Evolutionary conservation across 2,797 vertebrate genomes (phyloP).

Genomic region (Microtus californicus): DNA sequence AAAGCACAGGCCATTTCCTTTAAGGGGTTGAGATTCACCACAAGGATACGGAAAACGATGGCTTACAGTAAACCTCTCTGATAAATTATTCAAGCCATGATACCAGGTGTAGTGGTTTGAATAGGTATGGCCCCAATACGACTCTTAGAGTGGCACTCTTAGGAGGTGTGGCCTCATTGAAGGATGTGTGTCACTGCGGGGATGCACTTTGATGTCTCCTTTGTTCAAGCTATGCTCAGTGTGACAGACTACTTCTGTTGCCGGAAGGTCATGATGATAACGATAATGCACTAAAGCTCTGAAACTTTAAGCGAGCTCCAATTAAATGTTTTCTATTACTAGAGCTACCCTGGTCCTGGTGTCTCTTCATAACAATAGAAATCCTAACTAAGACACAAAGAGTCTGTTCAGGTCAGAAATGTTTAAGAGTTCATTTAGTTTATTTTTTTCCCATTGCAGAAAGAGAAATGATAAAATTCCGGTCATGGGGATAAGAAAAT

Average conservation of each 20-base stretch:
- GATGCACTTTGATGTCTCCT: not conserved
- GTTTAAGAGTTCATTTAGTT: not conserved
- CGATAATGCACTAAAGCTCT: not conserved
- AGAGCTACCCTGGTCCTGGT: not conserved
- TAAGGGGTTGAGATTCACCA: not conserved
- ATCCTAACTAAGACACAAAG: not conserved
- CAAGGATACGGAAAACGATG: not conserved
- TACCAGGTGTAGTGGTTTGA: not conserved
- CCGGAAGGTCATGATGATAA: not conserved
- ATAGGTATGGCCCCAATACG: not conserved
- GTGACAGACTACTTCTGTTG: not conserved
- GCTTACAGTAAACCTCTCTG: not conserved
- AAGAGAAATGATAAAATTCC: not conserved
- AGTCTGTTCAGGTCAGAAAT: constrained; percentile 9
- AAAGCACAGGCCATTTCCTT: not conserved
- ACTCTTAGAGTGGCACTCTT: not conserved
- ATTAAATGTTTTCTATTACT: not conserved
- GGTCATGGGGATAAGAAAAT: not conserved
- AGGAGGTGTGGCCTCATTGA: not conserved
- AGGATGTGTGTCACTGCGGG: not conserved
- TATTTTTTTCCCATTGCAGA: not conserved
- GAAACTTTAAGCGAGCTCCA: not conserved
- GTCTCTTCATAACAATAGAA: not conserved
- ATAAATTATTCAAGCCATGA: not conserved
- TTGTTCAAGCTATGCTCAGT: not conserved